Conservation (phyloP, 2,113 vertebrate genomes). For the Gallinago jamesoni region DNA sequence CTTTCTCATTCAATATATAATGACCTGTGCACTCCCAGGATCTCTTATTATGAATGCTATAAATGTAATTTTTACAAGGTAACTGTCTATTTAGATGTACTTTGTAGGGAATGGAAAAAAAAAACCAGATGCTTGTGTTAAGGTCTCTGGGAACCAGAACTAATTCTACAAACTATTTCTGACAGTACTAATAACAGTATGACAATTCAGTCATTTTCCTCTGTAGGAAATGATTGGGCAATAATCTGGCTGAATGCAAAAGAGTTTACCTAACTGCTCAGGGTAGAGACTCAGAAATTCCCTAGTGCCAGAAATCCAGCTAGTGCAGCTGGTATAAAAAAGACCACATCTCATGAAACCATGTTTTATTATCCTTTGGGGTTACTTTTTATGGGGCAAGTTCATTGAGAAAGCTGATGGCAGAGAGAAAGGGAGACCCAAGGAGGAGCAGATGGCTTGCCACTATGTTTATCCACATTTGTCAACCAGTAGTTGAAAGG, state of each 20-base stretch:
- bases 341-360: background rate
- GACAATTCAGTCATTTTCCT: background rate
- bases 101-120: background rate
- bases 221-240: background rate
- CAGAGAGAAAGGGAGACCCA: background rate
- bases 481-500: background rate
- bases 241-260: background rate
- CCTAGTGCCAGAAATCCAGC: background rate
- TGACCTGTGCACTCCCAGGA: fast-evolving
- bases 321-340: background rate
- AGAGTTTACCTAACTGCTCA: background rate
- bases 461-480: background rate
- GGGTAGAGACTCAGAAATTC: background rate
- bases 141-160: background rate
- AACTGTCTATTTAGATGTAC: background rate
- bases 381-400: background rate
- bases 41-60: background rate
- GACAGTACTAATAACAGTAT: background rate
- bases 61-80: background rate
- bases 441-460: background rate
- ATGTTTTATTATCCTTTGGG: background rate
- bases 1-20: background rate
- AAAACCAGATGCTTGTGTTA: background rate
- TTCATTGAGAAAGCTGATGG: background rate
- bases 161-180: background rate